Percentiles rank a stretch among this genome's conserved stretches.
Evolutionary conservation across 2,888 invertebrate genomes (phyloP).

Genomic region (Fissipunctia ypsillon): DNA sequence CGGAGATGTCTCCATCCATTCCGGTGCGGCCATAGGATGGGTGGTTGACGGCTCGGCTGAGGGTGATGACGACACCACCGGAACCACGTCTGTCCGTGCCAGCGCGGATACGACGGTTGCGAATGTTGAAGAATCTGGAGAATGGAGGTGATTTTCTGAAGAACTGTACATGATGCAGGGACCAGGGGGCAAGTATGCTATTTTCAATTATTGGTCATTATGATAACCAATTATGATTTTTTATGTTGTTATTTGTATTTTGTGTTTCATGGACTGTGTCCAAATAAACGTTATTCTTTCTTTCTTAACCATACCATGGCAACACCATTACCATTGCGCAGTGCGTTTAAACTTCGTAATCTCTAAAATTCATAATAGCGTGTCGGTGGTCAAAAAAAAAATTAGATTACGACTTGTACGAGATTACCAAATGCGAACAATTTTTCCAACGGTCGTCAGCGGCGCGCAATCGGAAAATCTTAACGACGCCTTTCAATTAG

Average conservation of each 20-base stretch:
- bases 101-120: conserved; percentile 70
- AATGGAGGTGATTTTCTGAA: background rate
- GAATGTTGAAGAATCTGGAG: conserved; percentile 42
- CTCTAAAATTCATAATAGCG: background rate
- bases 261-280: too few species aligned
- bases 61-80: conserved; percentile 65
- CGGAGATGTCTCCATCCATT: conserved; percentile 70
- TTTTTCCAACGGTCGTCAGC: background rate
- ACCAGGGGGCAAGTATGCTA: background rate
- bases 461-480: background rate
- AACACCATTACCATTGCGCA: background rate
- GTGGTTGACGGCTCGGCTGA: conserved; percentile 66
- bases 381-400: background rate
- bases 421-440: background rate
- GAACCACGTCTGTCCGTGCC: conserved; percentile 67
- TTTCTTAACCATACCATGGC: background rate
- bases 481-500: background rate
- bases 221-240: too few species aligned
- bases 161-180: background rate
- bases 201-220: background rate
- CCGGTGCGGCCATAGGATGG: conserved; percentile 62
- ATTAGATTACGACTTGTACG: background rate
- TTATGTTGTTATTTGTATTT: too few species aligned
- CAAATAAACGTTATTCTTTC: too few species aligned
- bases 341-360: background rate